Evolutionary conservation across 2,113 vertebrate species (phyloP), one percentile per base, ranked within the genome.

Genomic region (Engystomops pustulosus): DNA sequence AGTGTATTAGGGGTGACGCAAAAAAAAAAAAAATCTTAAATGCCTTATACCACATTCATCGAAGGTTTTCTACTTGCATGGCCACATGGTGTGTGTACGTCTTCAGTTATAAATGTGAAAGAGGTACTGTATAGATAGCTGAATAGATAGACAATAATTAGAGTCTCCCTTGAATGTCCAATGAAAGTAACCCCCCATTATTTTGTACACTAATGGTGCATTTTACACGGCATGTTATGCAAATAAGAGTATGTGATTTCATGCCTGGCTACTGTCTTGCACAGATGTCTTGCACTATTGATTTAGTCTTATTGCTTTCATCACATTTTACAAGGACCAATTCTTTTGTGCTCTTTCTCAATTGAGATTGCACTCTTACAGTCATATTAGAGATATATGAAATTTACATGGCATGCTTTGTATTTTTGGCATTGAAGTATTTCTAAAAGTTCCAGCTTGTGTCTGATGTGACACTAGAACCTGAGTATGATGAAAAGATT

Each of bases 251-350:
- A 65, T 65, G 14, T 12, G 5, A 15, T 65, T 32, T 65, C 60
- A 34, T 17, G 60, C 27, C 60, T 65, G 60, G 27, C 30, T 32
- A 65, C 14, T 65, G 27, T 34, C 60, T 30, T 62, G 58, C 58
- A 62, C 58, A 62, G 58, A 62, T 62, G 58, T 62, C 25, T 65
- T 17, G 10, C 27, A 32, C 27, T 65, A 32, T 65, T 18, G 27
- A 65, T 65, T 65, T 65, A 6, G 60, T 65, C 14, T 32, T 32
- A 17, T 65, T 65, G 60, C 30, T 65, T 65, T 65, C 30, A 65
- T 17, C 60, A 65, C 60, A 34, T 15, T 32, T 32, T 32, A 32
- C 30, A 32, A 1, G 17, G 30, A 2, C 30, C 30, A 34, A 6
- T 65, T 25, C 27, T 32, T 65, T 32, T 65, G 1, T 65, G 17